Evolutionary conservation across 2,113 vertebrate species (phyloP), one percentile per base, ranked within the genome.

Genomic region (Dicrurus megarhynchus): DNA sequence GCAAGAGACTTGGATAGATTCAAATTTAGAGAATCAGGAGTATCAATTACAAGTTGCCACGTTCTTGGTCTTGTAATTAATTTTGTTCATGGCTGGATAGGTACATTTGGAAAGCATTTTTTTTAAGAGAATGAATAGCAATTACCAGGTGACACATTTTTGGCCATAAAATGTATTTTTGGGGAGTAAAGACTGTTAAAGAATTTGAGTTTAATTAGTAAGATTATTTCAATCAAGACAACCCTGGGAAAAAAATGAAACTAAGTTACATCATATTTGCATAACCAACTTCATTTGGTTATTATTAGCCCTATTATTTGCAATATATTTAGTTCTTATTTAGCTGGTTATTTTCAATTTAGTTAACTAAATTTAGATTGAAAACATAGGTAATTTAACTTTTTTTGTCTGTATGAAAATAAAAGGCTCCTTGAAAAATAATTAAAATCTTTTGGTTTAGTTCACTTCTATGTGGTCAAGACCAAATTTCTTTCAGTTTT

Each of bases 371-470:
- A 80, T 64, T 42, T 76, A 80, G 9, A 44, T 37, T 37, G 41
- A 74, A 87, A 77, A 37, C 2, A 41, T 8, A 63, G 37, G 0
- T 27, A 33, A 39, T 46, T 37, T 41, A 28, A 9, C 9, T 27
- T 41, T n/a, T 60, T 46, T 47, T 82, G 2, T 28, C 53, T 28
- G 56, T 13, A 8, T 56, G 9, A 90, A 83, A 52, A 59, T 52
- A 64, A 71, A 55, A 55, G 0, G 0, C 4, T 69, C 2, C 7
- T 73, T 13, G 2, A 76, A 83, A 86, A 60, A 10, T 1, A 73
- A 69, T 16, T 7, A 56, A 63, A 75, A 68, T 20, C 0, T 53
- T 79, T 57, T 41, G 0, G 3, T 53, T 83, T 41, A 49, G 11
- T 69, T 32, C 49, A 60, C 33, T 81, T 57, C 60, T 41, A 35